Conservation (phyloP, 2,888 invertebrate genomes). For the Epinotia ramella region DNA sequence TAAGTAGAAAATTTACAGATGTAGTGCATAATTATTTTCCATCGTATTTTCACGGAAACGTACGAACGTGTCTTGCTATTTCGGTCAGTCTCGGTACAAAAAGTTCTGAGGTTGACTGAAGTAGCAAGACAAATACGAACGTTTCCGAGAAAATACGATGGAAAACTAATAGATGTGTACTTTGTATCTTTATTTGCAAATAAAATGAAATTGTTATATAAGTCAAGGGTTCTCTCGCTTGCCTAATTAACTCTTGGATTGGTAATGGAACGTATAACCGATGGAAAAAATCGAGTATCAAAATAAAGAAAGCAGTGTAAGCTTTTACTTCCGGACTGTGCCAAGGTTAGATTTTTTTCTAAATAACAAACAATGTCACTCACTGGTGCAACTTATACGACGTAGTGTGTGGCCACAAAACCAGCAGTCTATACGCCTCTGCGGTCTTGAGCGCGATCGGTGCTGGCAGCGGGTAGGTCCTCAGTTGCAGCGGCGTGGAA, state of each 20-base stretch:
- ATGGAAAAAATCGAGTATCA: neutral
- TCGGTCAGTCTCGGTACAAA: too few relatives aligned
- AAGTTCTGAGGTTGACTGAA: too few relatives aligned
- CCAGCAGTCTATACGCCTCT: slow-evolving; percentile 82
- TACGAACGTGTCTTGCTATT: too few relatives aligned
- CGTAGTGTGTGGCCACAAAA: slow-evolving; percentile 88
- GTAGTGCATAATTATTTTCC: too few relatives aligned
- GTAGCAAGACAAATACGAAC: too few relatives aligned
- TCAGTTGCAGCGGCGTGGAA: slow-evolving; percentile 86
- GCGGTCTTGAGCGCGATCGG: slow-evolving; percentile 81
- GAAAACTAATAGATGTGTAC: too few relatives aligned
- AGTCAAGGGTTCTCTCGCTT: neutral
- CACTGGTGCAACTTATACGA: slow-evolving; percentile 65
- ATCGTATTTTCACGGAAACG: too few relatives aligned
- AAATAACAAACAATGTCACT: slow-evolving; percentile 44
- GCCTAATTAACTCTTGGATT: neutral
- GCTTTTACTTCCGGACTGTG: too few relatives aligned
- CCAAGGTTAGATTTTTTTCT: too few relatives aligned
- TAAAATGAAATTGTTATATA: neutral
- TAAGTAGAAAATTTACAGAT: too few relatives aligned
- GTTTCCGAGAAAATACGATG: too few relatives aligned
- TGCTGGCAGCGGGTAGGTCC: slow-evolving; percentile 90
- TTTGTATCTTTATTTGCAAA: too few relatives aligned
- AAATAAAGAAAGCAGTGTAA: neutral
- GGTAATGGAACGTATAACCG: neutral